Conservation (phyloP, 2,113 vertebrate species). For the Lepisosteus oculatus region DNA sequence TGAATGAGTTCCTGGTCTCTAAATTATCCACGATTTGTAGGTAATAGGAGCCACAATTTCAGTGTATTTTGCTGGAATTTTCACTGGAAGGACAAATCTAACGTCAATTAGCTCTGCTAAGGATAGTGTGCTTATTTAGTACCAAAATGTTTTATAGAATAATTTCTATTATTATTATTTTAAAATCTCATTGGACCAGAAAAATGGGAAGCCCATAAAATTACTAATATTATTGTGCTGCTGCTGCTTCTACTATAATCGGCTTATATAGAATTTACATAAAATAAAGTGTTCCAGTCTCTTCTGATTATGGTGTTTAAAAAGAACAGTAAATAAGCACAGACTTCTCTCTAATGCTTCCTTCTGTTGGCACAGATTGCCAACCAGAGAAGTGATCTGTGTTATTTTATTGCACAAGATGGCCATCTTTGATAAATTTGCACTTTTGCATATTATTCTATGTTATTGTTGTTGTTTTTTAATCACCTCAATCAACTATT, state of each 20-base stretch:
- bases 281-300: conserved; percentile 60
- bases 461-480: no score
- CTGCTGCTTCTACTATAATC: conserved; percentile 66
- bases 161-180: conserved; percentile 58
- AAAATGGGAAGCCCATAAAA: conserved; percentile 71
- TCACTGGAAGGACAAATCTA: no score
- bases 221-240: conserved; percentile 62
- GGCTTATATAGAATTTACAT: conserved; percentile 70
- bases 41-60: no score
- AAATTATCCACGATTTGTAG: no score
- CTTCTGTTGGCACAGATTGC: conserved; percentile 18
- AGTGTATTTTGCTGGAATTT: no score
- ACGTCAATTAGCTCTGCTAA: no score
- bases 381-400: not conserved
- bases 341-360: conserved; percentile 41
- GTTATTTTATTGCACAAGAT: no score
- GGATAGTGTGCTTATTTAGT: no score
- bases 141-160: conserved; percentile 29
- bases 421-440: no score
- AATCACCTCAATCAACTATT: no score
- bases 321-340: conserved; percentile 57
- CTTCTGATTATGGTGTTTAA: conserved; percentile 60
- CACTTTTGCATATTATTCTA: no score
- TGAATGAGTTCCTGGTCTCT: no score
- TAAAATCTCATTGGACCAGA: conserved; percentile 55